Evolutionary conservation across 2,797 vertebrate genomes (phyloP).

Genomic region (Triplophysa bombifrons): DNA sequence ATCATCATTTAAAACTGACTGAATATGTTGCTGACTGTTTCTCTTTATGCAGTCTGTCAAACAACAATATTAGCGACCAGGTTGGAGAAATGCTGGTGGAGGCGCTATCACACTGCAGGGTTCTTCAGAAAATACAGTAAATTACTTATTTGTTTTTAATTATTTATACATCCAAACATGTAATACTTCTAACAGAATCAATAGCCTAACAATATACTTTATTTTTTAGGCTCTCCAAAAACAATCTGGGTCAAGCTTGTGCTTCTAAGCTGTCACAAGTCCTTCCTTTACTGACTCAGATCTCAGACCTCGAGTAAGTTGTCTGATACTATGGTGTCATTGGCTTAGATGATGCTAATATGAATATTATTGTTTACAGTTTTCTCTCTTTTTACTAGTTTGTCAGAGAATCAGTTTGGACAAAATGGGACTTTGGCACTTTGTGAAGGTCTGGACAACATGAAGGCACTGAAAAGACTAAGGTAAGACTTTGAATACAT

Average conservation of each 20-base stretch:
- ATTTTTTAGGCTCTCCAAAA: conserved; percentile 78
- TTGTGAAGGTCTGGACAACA: conserved; percentile 66
- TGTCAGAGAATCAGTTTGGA: conserved; percentile 82
- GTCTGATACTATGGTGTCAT: not conserved
- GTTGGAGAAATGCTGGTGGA: conserved; percentile 75
- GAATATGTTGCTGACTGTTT: not conserved
- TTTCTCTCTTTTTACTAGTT: conserved; percentile 65
- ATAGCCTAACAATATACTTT: not conserved
- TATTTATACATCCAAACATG: not conserved
- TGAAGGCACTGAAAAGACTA: conserved; percentile 76
- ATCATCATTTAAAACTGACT: too few species aligned
- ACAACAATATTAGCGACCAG: conserved; percentile 71
- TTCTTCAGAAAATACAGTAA: conserved; percentile 84
- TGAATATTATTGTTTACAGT: not conserved
- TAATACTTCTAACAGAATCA: not conserved
- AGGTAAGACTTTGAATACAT: conserved; percentile 74
- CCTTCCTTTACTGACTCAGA: conserved; percentile 68
- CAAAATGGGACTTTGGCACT: conserved; percentile 62
- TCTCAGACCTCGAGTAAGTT: conserved; percentile 83
- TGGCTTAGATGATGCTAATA: not conserved
- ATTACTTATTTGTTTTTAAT: not conserved
- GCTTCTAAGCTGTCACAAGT: conserved; percentile 71
- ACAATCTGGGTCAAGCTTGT: conserved; percentile 73
- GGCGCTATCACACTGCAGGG: conserved; percentile 70
- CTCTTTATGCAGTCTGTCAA: conserved; percentile 75